These are phyloP conservation scores for Actias luna DNA, from an alignment of 2,888 invertebrate species.

Conservation along the genomic window DNA sequence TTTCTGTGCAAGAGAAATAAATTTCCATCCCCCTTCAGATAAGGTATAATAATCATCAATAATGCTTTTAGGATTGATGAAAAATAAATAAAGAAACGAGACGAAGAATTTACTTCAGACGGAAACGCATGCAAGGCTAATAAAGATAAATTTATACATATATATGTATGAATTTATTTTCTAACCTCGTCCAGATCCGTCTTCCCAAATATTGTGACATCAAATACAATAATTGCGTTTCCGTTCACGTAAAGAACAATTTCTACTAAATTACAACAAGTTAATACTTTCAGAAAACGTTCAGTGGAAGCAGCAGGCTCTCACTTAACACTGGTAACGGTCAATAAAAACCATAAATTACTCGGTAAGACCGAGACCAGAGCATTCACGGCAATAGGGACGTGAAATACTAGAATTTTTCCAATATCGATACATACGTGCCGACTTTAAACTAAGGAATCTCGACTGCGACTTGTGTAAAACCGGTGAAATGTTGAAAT, in stretches of 20 bases:
- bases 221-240: constrained; percentile 5
- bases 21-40: too few species aligned
- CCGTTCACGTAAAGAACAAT: constrained; percentile 29
- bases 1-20: too few species aligned
- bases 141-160: too few species aligned
- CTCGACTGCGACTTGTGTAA: neutral
- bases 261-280: constrained; percentile 39
- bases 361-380: constrained; percentile 20
- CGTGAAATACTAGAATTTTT: constrained; percentile 2
- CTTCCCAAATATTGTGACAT: neutral
- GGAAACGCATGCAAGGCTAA: too few species aligned
- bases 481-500: neutral
- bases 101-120: too few species aligned
- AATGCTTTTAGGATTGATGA: too few species aligned
- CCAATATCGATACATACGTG: constrained; percentile 14
- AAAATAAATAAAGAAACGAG: too few species aligned
- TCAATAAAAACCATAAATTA: constrained; percentile 49
- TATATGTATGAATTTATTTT: too few species aligned
- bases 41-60: too few species aligned
- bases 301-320: constrained; percentile 24
- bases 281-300: constrained; percentile 37
- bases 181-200: neutral
- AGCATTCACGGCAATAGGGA: neutral
- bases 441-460: constrained; percentile 4
- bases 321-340: constrained; percentile 45